Evolutionary conservation across 1,140 invertebrate species (phyloP), one percentile per base, ranked within the genome.

Genomic region (Catajapyx aquilonaris): DNA sequence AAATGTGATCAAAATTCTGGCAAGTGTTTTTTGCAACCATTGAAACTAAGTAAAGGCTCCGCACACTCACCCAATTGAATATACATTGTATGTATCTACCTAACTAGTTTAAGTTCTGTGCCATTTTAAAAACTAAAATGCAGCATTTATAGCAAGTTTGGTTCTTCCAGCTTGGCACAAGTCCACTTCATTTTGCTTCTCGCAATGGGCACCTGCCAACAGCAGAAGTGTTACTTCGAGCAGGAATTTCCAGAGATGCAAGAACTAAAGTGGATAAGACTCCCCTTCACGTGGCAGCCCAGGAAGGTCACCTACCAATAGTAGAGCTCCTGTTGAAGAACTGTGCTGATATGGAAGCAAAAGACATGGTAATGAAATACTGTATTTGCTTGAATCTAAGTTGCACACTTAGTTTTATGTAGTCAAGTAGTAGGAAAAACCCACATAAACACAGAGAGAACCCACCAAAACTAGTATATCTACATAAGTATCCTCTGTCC

Each of bases 201-300:
- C 73, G 76, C 54, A 72, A 73, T 55, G 84, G 83, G 48, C 81
- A 88, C 52, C 51, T 69, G 32, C 75, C 76, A 42, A 80, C 81
- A 34, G 83, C 78, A 41, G 75, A 84, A 46, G 69, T 85, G 40
- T 60, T 94, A 22, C 57, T 91, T 18, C 63, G 73, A 42, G 80
- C 81, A 21, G 86, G 86, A 31, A 81, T 88, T 42, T 80, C 75
- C 20, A 66, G 76, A 46, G 86, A 91, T 62, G 74, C 81, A 3
- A 68, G 79, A 45, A 93, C 85, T 11, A 94, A 94, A 65, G 84
- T 91, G 1, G 84, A 90, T 52, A 66, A 83, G 48, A 91, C 88
- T 17, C 79, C 87, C 30, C 55, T 94, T 22, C 83, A 90, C 57
- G 69, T 86, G 50, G 85, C 86, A 20, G 71, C 77, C 3, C 79